Percentiles rank a stretch among this genome's conserved stretches.
Evolutionary conservation across 2,113 vertebrate genomes (phyloP).

Genomic region (Python bivittatus): DNA sequence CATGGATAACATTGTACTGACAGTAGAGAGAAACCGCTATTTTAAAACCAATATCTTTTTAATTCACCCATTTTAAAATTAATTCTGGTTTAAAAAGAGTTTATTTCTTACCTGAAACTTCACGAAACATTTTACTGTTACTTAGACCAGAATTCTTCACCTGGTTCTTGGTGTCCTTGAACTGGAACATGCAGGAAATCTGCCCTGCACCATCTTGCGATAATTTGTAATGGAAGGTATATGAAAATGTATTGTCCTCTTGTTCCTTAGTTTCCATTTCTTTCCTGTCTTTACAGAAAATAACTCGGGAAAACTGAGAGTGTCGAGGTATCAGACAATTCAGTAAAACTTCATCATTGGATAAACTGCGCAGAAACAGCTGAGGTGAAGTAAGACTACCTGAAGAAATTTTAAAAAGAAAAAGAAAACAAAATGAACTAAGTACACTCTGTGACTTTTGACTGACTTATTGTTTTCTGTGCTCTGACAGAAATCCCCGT

Average conservation of each 20-base stretch:
- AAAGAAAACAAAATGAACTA: not conserved
- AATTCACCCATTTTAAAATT: not conserved
- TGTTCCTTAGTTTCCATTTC: not conserved
- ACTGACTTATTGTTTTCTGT: too few relatives aligned
- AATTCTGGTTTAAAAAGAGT: not conserved
- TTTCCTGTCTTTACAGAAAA: not conserved
- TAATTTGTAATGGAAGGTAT: not conserved
- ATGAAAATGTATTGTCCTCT: not conserved
- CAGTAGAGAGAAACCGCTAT: too few relatives aligned
- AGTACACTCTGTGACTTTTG: too few relatives aligned
- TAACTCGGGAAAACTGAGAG: not conserved
- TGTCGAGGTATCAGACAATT: not conserved
- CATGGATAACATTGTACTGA: too few relatives aligned
- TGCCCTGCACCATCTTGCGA: not conserved
- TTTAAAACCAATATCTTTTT: not conserved
- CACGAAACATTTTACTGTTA: not conserved
- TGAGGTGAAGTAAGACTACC: not conserved
- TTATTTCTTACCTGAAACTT: not conserved
- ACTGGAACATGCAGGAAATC: not conserved
- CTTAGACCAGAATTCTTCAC: not conserved
- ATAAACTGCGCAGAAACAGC: not conserved
- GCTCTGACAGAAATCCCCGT: too few relatives aligned
- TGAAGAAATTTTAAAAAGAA: not conserved
- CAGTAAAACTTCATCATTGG: not conserved
- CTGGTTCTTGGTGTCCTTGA: not conserved